A percentile compares a stretch with the other conserved stretches of the same genome.
These are phyloP conservation scores for Chloroceryle aenea DNA, from an alignment of 2,113 vertebrate species.

Conservation along the genomic window DNA sequence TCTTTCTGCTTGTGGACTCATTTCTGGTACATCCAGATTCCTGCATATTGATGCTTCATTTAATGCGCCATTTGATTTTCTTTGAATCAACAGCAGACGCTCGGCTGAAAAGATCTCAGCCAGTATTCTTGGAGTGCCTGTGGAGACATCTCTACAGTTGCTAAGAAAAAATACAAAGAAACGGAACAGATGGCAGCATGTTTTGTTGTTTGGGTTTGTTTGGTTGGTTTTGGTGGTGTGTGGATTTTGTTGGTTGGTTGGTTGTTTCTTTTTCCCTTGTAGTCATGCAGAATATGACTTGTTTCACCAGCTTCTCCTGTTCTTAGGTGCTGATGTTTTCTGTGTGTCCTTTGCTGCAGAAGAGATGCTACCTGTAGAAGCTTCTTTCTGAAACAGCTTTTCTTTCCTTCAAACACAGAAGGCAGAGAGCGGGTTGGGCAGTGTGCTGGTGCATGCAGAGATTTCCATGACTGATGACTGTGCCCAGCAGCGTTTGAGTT, in stretches of 20 bases:
- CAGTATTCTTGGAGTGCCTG: background rate
- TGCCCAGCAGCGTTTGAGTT: background rate
- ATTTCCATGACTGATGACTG: background rate
- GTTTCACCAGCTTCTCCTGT: fast-evolving
- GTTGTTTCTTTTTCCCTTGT: background rate
- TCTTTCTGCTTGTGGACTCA: background rate
- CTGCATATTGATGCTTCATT: background rate
- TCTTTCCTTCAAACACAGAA: background rate
- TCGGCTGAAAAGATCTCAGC: background rate
- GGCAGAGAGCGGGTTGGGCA: background rate
- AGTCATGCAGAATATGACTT: background rate
- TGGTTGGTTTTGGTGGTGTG: background rate
- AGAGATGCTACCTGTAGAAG: background rate
- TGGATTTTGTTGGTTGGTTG: background rate
- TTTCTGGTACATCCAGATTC: background rate
- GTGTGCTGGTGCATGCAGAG: background rate
- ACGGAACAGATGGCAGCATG: background rate
- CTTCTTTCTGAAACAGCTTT: background rate
- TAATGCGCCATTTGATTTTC: conserved; percentile 21
- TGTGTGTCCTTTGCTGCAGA: background rate
- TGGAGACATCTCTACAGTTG: background rate
- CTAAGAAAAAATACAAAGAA: background rate
- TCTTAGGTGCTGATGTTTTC: background rate
- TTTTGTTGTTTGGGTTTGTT: background rate
- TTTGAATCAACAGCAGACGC: background rate